Evolutionary conservation across 2,888 invertebrate species (phyloP), one percentile per base, ranked within the genome.

Genomic region (Drosophila rellima): DNA sequence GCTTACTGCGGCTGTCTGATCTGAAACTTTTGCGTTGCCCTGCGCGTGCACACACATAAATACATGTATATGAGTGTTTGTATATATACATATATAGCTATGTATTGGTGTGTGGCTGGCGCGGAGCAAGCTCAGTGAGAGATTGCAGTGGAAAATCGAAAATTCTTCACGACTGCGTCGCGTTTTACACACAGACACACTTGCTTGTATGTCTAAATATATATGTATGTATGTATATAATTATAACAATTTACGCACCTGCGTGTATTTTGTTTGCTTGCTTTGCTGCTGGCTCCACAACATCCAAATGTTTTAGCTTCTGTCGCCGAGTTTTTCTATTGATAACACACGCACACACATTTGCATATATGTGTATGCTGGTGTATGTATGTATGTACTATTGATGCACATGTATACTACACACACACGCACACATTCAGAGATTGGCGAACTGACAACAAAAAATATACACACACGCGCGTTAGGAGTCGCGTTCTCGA

Each of bases 81-180:
- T 61, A 35, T 56, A 15, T 23, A 26, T 52, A 35, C 18, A 26
- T 20, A 23, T 61, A 23, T 17, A 31, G 7, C 8, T 47, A 26
- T 51, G 67, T 51, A 18, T 52, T 39, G 55, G 26, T 51, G 23
- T 18, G 61, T 33, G 50, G 8, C 52, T 74, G 64, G 75, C 70
- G 73, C 85, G 89, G 96, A 96, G 96, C 96, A 96, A 95, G 96
- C 96, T 95, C 96, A 96, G 96, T 96, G 95, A 95, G 71, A 95
- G 94, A 95, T 95, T 94, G 94, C 94, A 77, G 64, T 70, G 70
- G 68, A 86, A 82, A 81, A 83, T 76, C 73, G 69, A 79, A 77
- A 64, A 70, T 69, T 95, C 95, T 95, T 96, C 90, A 96, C 96
- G 96, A 95, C 97, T 97, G 97, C 97, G 97, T 97, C 79, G 74